Conservation (phyloP, 2,797 vertebrate species). For the Spinus olivaceus region DNA sequence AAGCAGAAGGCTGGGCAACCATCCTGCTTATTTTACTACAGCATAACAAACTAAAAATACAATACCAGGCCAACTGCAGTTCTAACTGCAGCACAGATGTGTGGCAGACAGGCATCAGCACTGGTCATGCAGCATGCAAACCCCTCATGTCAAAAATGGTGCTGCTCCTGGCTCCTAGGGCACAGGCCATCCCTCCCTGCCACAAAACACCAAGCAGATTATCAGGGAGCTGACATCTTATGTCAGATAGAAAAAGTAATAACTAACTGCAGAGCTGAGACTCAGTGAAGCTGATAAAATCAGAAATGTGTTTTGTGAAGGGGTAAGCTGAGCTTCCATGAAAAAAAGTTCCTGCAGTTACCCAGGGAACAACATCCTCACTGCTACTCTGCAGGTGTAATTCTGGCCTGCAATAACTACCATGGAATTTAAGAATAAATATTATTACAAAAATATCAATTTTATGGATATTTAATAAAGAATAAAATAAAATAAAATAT, state of each 20-base stretch:
- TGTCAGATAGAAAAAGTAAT: neutral
- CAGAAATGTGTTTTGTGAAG: neutral
- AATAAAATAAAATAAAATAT: too few relatives aligned
- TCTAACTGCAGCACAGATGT: neutral
- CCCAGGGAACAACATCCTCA: neutral
- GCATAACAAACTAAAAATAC: constrained; percentile 17
- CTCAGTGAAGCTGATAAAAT: neutral
- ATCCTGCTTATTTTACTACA: neutral
- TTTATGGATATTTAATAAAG: neutral
- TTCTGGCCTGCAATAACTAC: neutral
- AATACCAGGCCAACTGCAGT: neutral
- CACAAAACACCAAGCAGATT: neutral
- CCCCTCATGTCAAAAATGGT: neutral
- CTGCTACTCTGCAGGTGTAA: neutral
- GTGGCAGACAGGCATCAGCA: neutral
- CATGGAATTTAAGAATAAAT: neutral
- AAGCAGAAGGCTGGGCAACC: neutral
- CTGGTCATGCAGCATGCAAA: neutral
- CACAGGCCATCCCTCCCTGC: neutral
- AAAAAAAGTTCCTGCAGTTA: neutral
- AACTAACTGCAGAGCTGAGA: neutral
- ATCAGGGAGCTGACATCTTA: neutral
- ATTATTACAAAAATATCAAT: neutral
- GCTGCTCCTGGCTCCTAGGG: neutral
- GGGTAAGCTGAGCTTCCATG: neutral